Percentiles rank a stretch among this genome's conserved stretches.
Conservation (phyloP, 2,888 invertebrate genomes). For the Idaea straminata region DNA sequence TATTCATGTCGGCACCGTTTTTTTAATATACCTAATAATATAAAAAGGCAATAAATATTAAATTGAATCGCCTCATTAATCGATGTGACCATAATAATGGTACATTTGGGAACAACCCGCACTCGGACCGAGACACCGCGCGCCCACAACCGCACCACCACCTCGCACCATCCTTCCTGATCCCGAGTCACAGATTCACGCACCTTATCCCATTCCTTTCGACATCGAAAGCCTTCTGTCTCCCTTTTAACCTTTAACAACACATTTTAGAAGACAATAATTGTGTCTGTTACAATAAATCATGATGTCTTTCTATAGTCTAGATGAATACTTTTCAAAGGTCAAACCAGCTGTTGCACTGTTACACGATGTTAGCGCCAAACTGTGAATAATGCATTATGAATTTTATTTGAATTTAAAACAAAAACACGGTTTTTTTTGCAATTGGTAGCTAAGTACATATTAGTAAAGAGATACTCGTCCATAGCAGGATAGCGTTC, state of each 20-base stretch:
- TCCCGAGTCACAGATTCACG: neutral
- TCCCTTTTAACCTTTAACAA: neutral
- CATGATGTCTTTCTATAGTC: neutral
- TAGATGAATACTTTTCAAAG: constrained; percentile 22
- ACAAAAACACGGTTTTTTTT: constrained; percentile 23
- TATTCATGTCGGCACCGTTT: too few relatives aligned
- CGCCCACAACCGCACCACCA: neutral
- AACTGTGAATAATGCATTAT: constrained; percentile 51
- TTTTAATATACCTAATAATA: too few relatives aligned
- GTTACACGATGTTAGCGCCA: constrained; percentile 32
- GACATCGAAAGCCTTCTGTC: neutral
- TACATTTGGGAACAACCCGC: neutral
- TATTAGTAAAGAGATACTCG: too few relatives aligned
- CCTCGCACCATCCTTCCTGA: neutral
- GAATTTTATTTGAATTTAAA: constrained; percentile 48
- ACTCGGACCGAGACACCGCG: neutral
- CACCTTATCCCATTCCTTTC: constrained; percentile 1
- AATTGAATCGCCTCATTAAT: too few relatives aligned
- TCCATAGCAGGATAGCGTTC: too few relatives aligned
- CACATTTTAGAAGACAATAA: neutral
- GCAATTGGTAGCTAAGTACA: neutral
- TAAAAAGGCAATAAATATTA: neutral
- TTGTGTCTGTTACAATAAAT: neutral
- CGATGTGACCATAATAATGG: neutral
- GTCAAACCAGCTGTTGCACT: constrained; percentile 46